phyloP scores from a whole-genome alignment of 2,797 vertebrate species.

The Hemitrygon akajei region DNA sequence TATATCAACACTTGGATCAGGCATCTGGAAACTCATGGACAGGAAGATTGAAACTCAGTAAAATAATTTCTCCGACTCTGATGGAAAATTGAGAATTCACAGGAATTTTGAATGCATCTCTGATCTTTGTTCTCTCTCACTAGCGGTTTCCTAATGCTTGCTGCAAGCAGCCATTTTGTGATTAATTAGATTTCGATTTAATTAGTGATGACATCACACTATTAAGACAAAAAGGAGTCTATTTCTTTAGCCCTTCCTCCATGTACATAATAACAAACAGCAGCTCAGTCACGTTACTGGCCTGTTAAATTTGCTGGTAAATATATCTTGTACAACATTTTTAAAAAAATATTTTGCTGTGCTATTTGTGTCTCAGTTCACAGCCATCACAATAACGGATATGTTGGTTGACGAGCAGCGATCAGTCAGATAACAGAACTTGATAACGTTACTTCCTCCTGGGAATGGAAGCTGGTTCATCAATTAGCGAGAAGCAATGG shows the following conservation, averaged over 20 bases:
- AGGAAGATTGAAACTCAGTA: background rate
- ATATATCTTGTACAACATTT: background rate
- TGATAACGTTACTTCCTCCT: slow-evolving; percentile 12
- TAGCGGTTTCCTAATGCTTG: background rate
- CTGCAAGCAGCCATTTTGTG: slow-evolving; percentile 29
- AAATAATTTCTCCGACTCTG: background rate
- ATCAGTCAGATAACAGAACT: slow-evolving; percentile 22
- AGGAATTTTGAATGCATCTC: background rate
- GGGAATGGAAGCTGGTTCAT: background rate
- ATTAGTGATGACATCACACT: slow-evolving; percentile 27
- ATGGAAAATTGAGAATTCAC: background rate
- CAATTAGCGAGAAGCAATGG: background rate
- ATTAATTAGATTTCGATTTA: slow-evolving; percentile 26
- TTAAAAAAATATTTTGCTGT: background rate
- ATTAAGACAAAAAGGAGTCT: slow-evolving; percentile 5
- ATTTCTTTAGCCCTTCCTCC: background rate
- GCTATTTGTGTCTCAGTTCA: background rate
- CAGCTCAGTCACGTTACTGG: background rate
- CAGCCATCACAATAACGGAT: slow-evolving; percentile 22
- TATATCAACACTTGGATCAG: background rate
- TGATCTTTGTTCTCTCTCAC: slow-evolving; percentile 17
- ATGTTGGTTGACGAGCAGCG: slow-evolving; percentile 17
- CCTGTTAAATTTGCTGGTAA: background rate
- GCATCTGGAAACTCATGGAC: background rate
- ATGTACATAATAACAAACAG: background rate